Conservation (phyloP, 2,797 vertebrate species). For the Sphenopsis melanotis region DNA sequence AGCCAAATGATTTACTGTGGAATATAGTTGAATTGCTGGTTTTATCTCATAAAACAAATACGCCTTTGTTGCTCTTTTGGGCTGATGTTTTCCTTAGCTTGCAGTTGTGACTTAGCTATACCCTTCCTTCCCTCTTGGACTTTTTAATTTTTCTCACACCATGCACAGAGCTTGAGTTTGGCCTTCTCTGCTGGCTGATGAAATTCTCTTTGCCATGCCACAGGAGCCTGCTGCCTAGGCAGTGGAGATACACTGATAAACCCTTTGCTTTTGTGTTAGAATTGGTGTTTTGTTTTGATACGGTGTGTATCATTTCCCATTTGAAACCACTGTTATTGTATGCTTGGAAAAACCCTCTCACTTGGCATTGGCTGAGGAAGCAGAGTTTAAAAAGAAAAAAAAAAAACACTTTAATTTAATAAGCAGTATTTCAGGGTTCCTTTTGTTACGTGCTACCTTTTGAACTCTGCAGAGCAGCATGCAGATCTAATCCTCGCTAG, state of each 20-base stretch:
- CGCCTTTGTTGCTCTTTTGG: background rate
- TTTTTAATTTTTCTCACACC: background rate
- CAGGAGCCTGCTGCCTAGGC: background rate
- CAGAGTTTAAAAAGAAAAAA: slow-evolving; percentile 3
- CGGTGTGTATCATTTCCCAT: slow-evolving; percentile 37
- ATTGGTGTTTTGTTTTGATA: background rate
- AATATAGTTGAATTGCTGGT: background rate
- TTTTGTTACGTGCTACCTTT: slow-evolving; percentile 52
- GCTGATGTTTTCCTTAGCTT: background rate
- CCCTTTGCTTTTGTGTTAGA: background rate
- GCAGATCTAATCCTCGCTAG: slow-evolving; percentile 9
- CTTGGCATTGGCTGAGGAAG: slow-evolving; percentile 43
- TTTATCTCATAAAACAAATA: slow-evolving; percentile 24
- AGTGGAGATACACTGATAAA: background rate
- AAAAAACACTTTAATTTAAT: slow-evolving; percentile 8
- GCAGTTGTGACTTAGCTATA: background rate
- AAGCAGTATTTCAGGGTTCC: slow-evolving; percentile 42
- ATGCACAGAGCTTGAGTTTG: background rate
- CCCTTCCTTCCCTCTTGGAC: background rate
- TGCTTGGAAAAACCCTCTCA: slow-evolving; percentile 34
- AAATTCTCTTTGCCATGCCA: background rate
- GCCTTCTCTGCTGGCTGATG: background rate
- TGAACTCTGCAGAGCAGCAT: slow-evolving; percentile 41
- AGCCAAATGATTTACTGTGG: background rate
- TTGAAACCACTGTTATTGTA: slow-evolving; percentile 4